Evolutionary conservation across 2,888 invertebrate genomes (phyloP), one percentile per base, ranked within the genome.

Genomic region (Galerucella nymphaeae): DNA sequence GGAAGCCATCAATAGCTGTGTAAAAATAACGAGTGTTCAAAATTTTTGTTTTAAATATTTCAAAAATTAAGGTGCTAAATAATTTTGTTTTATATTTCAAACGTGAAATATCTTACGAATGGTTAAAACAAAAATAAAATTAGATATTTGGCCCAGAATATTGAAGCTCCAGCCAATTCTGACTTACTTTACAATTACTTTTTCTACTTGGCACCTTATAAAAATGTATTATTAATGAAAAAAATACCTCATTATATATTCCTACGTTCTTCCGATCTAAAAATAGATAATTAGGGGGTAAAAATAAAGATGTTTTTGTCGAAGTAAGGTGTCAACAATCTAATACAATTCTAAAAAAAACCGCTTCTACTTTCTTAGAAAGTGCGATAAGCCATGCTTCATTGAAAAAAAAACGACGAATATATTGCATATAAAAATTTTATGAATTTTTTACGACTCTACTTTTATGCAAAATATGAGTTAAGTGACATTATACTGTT

Each of bases 31-130:
- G 61, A 3, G 9, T 16, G 41, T 30, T 30, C 50, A 38, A 53
- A 68, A 23, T 48, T 61, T 53, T 61, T 53, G 68, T 59, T 69
- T 69, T 42, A 62, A 69, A 69, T 63, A 69, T 63, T 69, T 69
- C 69, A 69, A 55, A 69, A 69, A 62, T 62, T 53, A 1, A 38
- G 30, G 30, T 38, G 9, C 30, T 38, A 45, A 45, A 45, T 45
- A 53, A 10, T 53, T 16, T 18, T 53, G 16, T 10, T 16, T 53
- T n/a, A 11, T 53, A 3, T 2, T 16, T 10, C n/a, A 18, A 53
- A 53, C 16, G 10, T 18, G n/a, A 58, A 14, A 30, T 23, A 30
- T 58, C 4, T 57, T 11, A 57, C 57, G 11, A 13, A 57, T 18
- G 3, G 57, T 20, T 14, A 13, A 8, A 58, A 30, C 30, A 9